A percentile compares a stretch with the other conserved stretches of the same genome.
phyloP scores from a whole-genome alignment of 2,113 vertebrate genomes.

The Equus przewalskii region DNA sequence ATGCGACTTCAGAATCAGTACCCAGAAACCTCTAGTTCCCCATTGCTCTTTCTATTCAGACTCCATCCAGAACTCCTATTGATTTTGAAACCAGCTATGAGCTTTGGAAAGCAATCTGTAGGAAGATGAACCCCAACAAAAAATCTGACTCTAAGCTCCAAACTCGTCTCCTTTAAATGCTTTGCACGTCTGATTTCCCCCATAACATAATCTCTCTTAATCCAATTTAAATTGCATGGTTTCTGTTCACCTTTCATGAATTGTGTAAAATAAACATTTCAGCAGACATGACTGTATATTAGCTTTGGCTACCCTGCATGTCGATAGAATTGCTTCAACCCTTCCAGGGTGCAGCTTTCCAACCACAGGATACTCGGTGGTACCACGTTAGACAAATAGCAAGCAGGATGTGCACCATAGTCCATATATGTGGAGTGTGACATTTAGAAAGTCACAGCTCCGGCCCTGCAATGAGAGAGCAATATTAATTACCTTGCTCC shows the following conservation, averaged over 20 bases:
- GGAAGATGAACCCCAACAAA: neutral
- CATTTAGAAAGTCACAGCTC: neutral
- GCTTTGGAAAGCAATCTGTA: neutral
- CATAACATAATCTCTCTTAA: neutral
- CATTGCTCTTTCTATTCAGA: neutral
- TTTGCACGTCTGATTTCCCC: neutral
- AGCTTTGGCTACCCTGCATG: neutral
- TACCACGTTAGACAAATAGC: neutral
- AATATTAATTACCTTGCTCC: conserved; percentile 59
- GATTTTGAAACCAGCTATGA: neutral
- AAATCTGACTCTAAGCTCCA: neutral
- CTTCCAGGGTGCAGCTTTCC: accelerated
- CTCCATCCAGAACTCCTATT: neutral
- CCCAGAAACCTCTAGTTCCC: neutral
- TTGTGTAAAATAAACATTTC: neutral
- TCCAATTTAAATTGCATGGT: neutral
- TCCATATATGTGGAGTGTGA: neutral
- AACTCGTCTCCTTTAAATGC: neutral
- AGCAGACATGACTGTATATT: neutral
- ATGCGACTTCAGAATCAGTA: neutral
- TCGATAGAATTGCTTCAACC: neutral
- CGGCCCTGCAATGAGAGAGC: neutral
- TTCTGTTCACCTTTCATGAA: neutral
- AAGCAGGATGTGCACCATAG: accelerated
- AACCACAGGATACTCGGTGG: neutral